Base-by-base conservation (phyloP, 2,888 invertebrate species). In the Falcaria lacertinaria region DNA sequence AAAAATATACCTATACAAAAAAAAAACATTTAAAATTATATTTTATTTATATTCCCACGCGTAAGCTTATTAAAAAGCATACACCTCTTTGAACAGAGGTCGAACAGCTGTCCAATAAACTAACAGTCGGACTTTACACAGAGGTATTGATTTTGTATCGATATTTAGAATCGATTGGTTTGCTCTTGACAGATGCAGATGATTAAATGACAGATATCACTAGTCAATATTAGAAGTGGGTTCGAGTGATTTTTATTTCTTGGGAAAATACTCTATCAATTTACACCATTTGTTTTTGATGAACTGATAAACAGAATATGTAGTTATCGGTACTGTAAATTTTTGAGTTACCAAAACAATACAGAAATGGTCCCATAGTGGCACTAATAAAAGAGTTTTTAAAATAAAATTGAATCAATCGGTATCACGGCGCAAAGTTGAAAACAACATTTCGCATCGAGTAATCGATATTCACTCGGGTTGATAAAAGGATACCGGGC, bases 401-500 rank as follows among this genome's bases (percentile, higher is more conserved):
- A n/a, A n/a, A 11, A 28, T 3, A 19, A n/a, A 15, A n/a, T 17
- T 11, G 33, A 39, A 33, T 19, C 17, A 28, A 15, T 6, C 11
- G 8, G 19, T 14, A 34, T 34, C 17, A 22, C 8, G n/a, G 40
- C 14, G n/a, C 15, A 13, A 39, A 16, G 11, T 28, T 39, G 2
- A 15, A 41, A n/a, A 1, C 25, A 13, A 66, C 59, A 58, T 52
- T 48, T 50, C 54, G 54, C 57, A 69, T 63, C 64, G 53, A 54
- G 60, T 52, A 60, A 69, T 73, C 70, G 48, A 50, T 52, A 51
- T 45, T 11, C 45, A 47, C 56, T 56, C 46, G 57, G 58, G 54
- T 50, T 57, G 73, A 69, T 70, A 71, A 69, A 69, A 73, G 69
- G 70, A 69, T 74, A 67, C 64, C 64, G 58, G 57, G 60, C 55